Base-by-base conservation (phyloP, 2,113 vertebrate genomes). In the Callithrix jacchus region DNA sequence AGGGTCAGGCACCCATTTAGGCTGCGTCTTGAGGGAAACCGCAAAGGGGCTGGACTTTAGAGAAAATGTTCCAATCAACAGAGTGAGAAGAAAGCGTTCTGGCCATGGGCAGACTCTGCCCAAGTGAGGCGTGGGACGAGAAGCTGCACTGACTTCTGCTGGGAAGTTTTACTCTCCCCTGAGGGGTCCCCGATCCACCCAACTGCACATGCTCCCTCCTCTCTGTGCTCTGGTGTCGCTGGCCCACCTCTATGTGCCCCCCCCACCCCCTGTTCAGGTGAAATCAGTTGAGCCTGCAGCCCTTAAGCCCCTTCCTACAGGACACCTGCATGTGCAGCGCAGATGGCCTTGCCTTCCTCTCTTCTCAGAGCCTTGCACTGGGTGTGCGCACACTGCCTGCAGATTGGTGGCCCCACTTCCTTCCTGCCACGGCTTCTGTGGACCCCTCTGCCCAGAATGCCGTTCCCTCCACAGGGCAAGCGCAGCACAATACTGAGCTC, bases 401-500 rank as follows among this genome's bases (percentile, higher is more conserved):
- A 23, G 70, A 64, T 64, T 6, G 2, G 61, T 30, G 61, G 27
- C 0, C n/a, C 37, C 21, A 5, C 21, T 23, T 23, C 70, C 70
- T 40, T 73, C 70, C 23, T 37, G 37, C 8, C 12, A 52, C 12
- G 0, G 42, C 7, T 52, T 42, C 74, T 45, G 12, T 32, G 4
- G 45, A 35, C 32, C 20, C 17, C 10, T 73, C 37, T 73, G 6
- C 37, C 70, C 40, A 37, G 70, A 73, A 23, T 6, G 70, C 37
- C 6, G 10, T 73, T 23, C 11, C 18, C 66, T 45, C n/a, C 40
- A 68, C 52, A 9, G 1, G 2, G 8, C 2, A 25, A 42, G 12
- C 17, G n/a, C 23, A 32, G 12, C 12, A 23, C 0, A 5, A 23
- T 23, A 0, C 1, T 23, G 66, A 25, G 23, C 17, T 21, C 12